Percentiles rank a stretch among this genome's conserved stretches.
Evolutionary conservation across 2,113 vertebrate species (phyloP).

Genomic region (Eublepharis macularius): DNA sequence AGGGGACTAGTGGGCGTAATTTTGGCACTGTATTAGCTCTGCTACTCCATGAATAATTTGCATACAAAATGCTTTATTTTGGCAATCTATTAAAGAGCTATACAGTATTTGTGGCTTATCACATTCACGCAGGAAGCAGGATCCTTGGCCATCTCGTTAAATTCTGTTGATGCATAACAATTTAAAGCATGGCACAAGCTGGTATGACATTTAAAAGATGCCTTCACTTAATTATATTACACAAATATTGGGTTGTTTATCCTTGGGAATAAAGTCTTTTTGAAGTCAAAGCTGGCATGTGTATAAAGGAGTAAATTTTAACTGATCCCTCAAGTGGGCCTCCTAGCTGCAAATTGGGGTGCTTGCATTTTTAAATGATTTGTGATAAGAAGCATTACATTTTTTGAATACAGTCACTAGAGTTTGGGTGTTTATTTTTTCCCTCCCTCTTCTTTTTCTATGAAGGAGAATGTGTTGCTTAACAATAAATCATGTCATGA

Average conservation of each 20-base stretch:
- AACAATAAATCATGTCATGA: conserved; percentile 47
- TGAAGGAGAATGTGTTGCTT: conserved; percentile 37
- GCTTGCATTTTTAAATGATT: conserved; percentile 74
- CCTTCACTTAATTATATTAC: conserved; percentile 99
- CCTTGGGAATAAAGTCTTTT: conserved; percentile 98
- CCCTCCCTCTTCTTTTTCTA: conserved; percentile 39
- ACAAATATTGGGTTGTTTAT: conserved; percentile 99
- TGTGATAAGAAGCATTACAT: conserved; percentile 73
- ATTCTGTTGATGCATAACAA: conserved; percentile 99
- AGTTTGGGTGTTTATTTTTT: conserved; percentile 65
- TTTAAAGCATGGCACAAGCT: conserved; percentile 99
- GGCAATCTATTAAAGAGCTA: conserved; percentile 99
- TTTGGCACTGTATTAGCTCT: conserved; percentile 96
- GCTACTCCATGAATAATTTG: conserved; percentile 99
- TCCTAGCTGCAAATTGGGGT: conserved; percentile 78
- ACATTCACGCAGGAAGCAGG: conserved; percentile 96
- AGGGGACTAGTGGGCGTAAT: conserved; percentile 89
- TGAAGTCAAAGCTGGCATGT: conserved; percentile 98
- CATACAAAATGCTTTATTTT: conserved; percentile 99
- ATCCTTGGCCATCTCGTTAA: conserved; percentile 99
- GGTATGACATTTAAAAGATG: conserved; percentile 99
- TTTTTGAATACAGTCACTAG: conserved; percentile 66
- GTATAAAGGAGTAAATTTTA: conserved; percentile 86
- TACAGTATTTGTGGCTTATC: conserved; percentile 99
- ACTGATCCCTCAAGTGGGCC: conserved; percentile 81